phyloP scores from a whole-genome alignment of 2,113 vertebrate genomes.

The Ardeotis arabs region DNA sequence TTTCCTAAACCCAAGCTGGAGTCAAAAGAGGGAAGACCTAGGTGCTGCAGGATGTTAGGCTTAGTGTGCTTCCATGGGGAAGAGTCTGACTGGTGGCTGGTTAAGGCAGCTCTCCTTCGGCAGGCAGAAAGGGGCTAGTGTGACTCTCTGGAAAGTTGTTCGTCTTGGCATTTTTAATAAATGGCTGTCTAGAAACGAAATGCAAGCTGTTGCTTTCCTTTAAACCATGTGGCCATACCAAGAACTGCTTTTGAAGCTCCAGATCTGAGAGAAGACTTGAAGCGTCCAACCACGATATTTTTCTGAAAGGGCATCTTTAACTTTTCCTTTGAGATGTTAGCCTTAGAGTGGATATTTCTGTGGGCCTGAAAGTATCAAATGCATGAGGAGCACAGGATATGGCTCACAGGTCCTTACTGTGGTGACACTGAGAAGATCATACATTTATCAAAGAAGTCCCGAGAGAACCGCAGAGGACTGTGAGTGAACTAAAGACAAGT shows the following conservation, averaged over 20 bases:
- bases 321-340: not conserved
- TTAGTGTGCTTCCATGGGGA: not conserved
- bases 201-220: not conserved
- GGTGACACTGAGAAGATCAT: not conserved
- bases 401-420: not conserved
- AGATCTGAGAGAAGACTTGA: not conserved
- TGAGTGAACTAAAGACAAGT: not conserved
- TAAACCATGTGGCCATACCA: not conserved
- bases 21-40: not conserved
- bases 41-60: not conserved
- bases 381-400: not conserved
- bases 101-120: not conserved
- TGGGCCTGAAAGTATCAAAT: not conserved
- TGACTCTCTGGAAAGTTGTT: not conserved
- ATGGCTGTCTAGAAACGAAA: not conserved
- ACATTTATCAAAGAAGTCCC: not conserved
- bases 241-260: not conserved
- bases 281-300: not conserved
- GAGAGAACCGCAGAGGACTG: not conserved
- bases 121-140: not conserved
- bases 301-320: not conserved
- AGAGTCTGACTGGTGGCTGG: not conserved
- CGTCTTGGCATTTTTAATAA: not conserved
- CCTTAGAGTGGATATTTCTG: not conserved
- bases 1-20: not conserved